Conservation (phyloP, 2,888 invertebrate genomes). For the Elgonia sp. region DNA sequence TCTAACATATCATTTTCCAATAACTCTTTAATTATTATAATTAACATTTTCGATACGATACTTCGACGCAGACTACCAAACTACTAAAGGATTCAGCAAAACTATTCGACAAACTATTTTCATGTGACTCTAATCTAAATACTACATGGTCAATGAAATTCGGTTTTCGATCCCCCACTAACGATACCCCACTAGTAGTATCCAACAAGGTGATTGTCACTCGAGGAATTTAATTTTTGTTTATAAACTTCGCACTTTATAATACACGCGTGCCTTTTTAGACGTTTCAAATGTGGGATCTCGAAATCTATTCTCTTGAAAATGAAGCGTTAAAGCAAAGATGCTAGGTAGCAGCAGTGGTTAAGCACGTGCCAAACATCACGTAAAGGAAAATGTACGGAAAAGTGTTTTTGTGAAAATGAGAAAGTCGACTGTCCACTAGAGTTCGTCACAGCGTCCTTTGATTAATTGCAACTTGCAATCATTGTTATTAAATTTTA, state of each 20-base stretch:
- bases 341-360: too few relatives aligned
- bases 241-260: conserved; percentile 49
- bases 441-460: conserved; percentile 39
- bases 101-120: too few relatives aligned
- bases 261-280: conserved; percentile 46
- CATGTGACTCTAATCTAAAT: conserved; percentile 6
- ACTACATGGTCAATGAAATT: conserved; percentile 45
- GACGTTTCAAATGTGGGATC: conserved; percentile 26
- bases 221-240: conserved; percentile 68
- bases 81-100: too few relatives aligned
- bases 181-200: conserved; percentile 25
- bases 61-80: too few relatives aligned
- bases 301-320: background rate
- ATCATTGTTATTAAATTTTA: background rate
- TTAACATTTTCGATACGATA: too few relatives aligned
- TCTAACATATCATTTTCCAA: too few relatives aligned
- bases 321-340: background rate
- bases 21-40: too few relatives aligned
- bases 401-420: conserved; percentile 56
- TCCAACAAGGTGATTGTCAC: conserved; percentile 58
- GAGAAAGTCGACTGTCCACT: conserved; percentile 44
- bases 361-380: background rate
- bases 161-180: conserved; percentile 27
- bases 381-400: conserved; percentile 9
- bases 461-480: conserved; percentile 1